phyloP scores from a whole-genome alignment of 2,113 vertebrate genomes.

The Malurus alboscapulatus region DNA sequence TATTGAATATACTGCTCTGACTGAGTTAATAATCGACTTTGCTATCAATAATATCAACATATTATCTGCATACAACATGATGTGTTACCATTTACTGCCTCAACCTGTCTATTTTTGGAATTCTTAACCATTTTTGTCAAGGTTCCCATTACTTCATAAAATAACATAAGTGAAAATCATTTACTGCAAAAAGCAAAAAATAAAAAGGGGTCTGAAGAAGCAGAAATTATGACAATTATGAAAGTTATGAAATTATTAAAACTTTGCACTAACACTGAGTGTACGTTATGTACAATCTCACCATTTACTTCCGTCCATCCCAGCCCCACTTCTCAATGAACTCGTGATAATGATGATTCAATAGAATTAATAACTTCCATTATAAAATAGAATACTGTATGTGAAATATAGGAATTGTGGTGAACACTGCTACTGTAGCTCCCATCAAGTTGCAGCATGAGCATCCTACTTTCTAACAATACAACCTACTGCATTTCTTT shows the following conservation, averaged over 20 bases:
- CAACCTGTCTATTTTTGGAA: not conserved
- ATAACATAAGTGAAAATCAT: not conserved
- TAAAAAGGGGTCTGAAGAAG: not conserved
- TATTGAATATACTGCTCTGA: not conserved
- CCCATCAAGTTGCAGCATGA: not conserved
- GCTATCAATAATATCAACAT: not conserved
- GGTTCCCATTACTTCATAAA: not conserved
- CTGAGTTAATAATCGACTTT: not conserved
- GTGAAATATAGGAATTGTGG: not conserved
- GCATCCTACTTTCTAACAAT: not conserved
- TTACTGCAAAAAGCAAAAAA: not conserved
- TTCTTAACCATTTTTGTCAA: not conserved
- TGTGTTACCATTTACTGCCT: not conserved
- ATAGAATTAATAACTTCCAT: not conserved
- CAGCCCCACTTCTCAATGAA: not conserved
- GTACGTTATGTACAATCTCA: not conserved
- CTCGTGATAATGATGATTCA: not conserved
- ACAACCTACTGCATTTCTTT: not conserved
- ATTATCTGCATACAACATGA: not conserved
- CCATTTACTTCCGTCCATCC: not conserved
- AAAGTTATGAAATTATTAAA: not conserved
- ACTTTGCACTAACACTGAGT: not conserved
- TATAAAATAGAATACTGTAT: not conserved
- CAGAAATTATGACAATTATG: not conserved
- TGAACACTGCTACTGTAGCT: not conserved